Conservation (phyloP, 35 echinoderm and acorn worm genomes). For the Anneissia japonica region DNA sequence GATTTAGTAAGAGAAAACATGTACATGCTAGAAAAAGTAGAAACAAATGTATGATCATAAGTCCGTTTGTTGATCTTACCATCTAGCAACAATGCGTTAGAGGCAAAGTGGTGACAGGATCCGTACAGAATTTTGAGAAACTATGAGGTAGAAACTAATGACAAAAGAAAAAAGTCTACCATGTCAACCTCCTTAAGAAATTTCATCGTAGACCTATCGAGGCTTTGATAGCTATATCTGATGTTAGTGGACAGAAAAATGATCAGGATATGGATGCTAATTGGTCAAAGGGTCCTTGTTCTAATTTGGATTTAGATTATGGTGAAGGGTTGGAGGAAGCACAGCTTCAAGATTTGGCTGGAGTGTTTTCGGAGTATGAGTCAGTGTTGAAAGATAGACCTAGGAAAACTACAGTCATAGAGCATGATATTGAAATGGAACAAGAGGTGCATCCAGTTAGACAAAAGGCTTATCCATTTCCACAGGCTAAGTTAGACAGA, state of each 20-base stretch:
- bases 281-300: too few relatives aligned
- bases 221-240: not conserved
- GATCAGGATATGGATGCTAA: too few relatives aligned
- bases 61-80: not conserved
- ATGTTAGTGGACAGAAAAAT: not conserved
- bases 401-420: slow-evolving; percentile 18
- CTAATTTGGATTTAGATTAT: not conserved
- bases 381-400: not conserved
- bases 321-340: not conserved
- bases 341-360: not conserved
- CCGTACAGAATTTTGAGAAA: not conserved
- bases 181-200: slow-evolving; percentile 23
- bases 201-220: not conserved
- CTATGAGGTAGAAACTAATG: slow-evolving; percentile 13
- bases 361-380: not conserved
- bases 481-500: slow-evolving; percentile 6
- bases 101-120: slow-evolving; percentile 23
- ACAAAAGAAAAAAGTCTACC: not conserved
- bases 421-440: slow-evolving; percentile 12
- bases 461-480: slow-evolving; percentile 32
- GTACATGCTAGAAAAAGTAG: not conserved
- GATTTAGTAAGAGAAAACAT: not conserved
- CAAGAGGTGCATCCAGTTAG: slow-evolving; percentile 11
- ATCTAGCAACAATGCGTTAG: not conserved
- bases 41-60: slow-evolving; percentile 1